Conservation (phyloP, 2,888 invertebrate genomes). For the Eupeodes luniger region DNA sequence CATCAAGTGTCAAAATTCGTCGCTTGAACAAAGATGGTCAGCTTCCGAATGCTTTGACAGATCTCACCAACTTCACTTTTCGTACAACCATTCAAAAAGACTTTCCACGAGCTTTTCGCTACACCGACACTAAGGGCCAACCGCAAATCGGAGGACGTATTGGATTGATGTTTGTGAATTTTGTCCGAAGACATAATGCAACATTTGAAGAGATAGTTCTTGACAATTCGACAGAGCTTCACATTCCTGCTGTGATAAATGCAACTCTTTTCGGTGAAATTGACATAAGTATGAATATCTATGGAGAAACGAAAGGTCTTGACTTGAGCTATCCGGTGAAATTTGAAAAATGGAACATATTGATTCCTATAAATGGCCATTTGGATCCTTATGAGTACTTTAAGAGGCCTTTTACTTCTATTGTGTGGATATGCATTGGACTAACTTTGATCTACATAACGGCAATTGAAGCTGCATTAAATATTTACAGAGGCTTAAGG, state of each 20-base stretch:
- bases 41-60: conserved; percentile 27
- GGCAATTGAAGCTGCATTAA: conserved; percentile 20
- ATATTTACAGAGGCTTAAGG: too few relatives aligned
- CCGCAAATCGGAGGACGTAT: conserved; percentile 31
- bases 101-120: conserved; percentile 35
- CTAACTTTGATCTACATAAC: conserved; percentile 42
- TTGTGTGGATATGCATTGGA: conserved; percentile 45
- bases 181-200: conserved; percentile 47
- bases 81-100: conserved; percentile 46
- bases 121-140: conserved; percentile 16
- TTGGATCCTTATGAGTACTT: conserved; percentile 54
- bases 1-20: too few relatives aligned
- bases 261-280: conserved; percentile 26
- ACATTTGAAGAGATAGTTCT: conserved; percentile 12
- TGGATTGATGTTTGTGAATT: conserved; percentile 26
- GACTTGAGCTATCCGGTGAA: conserved; percentile 29
- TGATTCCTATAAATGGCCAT: conserved; percentile 46
- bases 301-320: background rate
- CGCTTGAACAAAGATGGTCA: too few relatives aligned
- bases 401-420: conserved; percentile 23
- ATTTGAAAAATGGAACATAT: conserved; percentile 11
- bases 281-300: conserved; percentile 54
- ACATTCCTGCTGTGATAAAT: conserved; percentile 23
- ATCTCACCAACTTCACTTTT: conserved; percentile 34
- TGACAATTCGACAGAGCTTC: background rate